Evolutionary conservation across 2,113 vertebrate species (phyloP).

Genomic region (Macaca nemestrina): DNA sequence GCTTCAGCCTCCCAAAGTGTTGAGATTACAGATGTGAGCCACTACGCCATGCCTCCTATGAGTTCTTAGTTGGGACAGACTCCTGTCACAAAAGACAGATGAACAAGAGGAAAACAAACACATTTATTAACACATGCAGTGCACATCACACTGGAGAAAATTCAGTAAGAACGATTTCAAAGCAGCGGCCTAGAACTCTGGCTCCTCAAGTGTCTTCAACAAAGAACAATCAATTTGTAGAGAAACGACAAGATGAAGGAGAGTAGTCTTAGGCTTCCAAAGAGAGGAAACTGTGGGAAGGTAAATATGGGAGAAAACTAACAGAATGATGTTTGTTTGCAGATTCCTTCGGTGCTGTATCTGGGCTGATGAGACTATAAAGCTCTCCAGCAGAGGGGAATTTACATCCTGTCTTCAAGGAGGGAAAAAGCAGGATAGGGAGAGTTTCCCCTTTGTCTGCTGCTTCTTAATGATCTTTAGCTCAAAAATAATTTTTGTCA

Average conservation of each 20-base stretch:
- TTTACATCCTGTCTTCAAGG: neutral
- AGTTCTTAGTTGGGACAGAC: neutral
- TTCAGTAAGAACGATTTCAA: neutral
- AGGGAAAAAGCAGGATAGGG: neutral
- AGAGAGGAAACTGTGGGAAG: neutral
- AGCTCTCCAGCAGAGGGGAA: neutral
- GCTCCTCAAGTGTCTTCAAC: neutral
- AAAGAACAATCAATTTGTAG: neutral
- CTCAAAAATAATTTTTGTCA: neutral
- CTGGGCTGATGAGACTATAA: neutral
- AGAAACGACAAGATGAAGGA: neutral
- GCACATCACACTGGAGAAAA: neutral
- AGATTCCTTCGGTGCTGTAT: neutral
- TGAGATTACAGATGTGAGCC: too few species aligned
- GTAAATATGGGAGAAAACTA: neutral
- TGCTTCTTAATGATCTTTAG: neutral
- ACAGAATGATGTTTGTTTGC: neutral
- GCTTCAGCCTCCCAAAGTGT: too few species aligned
- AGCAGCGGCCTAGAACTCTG: neutral
- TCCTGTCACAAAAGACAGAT: neutral
- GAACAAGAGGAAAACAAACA: neutral
- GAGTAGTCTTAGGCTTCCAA: neutral
- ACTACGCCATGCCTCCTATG: fast-evolving
- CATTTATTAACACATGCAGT: neutral
- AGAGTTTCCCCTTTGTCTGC: neutral